phyloP scores from a whole-genome alignment of 2,797 vertebrate species.

The Sparus aurata region DNA sequence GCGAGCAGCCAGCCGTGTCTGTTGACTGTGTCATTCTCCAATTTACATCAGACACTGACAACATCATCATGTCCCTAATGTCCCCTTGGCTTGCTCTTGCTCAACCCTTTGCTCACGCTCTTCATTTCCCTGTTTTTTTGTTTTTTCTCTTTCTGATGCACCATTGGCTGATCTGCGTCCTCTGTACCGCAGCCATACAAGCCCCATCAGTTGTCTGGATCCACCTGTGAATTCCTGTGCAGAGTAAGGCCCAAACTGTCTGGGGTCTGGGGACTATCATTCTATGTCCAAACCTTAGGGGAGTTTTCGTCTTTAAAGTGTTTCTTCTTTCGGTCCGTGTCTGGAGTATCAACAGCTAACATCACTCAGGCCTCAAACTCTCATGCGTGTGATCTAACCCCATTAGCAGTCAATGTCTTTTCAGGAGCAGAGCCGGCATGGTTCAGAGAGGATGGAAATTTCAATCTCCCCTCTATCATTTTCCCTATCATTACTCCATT shows the following conservation, averaged over 20 bases:
- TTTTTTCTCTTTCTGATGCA: conserved; percentile 71
- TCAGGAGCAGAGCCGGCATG: conserved; percentile 92
- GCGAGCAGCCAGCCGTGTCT: conserved; percentile 90
- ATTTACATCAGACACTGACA: conserved; percentile 93
- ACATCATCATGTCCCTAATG: conserved; percentile 90
- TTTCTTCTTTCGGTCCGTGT: conserved; percentile 35
- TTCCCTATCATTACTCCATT: conserved; percentile 99
- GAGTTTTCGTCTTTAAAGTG: conserved; percentile 53
- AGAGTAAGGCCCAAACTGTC: conserved; percentile 47
- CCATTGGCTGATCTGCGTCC: conserved; percentile 57
- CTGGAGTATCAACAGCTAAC: conserved; percentile 71
- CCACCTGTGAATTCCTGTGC: conserved; percentile 36
- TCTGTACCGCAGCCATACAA: conserved; percentile 17
- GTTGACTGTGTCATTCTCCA: conserved; percentile 94
- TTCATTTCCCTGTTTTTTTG: conserved; percentile 51
- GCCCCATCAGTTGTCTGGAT: conserved; percentile 16
- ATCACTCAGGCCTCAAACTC: conserved; percentile 78
- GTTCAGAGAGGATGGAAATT: conserved; percentile 97
- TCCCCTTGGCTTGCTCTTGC: conserved; percentile 79
- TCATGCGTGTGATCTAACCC: conserved; percentile 81
- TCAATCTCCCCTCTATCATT: conserved; percentile 99
- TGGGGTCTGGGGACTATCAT: conserved; percentile 17
- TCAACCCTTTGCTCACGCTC: conserved; percentile 61
- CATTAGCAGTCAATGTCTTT: conserved; percentile 85
- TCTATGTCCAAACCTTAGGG: conserved; percentile 45